phyloP scores from a whole-genome alignment of 2,113 vertebrate species.

The Brachionichthys hirsutus region DNA sequence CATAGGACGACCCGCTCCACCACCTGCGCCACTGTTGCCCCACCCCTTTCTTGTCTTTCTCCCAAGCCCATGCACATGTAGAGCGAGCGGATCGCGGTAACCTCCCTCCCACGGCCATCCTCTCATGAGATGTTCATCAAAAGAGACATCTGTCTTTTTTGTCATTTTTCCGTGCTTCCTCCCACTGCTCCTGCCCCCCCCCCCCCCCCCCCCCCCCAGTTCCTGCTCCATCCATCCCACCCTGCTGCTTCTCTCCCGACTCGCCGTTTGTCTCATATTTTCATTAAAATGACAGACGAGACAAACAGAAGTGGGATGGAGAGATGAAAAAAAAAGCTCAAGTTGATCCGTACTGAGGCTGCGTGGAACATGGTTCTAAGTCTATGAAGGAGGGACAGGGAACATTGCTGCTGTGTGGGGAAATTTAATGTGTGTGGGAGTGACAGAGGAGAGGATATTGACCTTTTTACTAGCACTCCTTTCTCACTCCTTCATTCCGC shows the following conservation, averaged over 20 bases:
- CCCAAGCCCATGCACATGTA: conserved; percentile 13
- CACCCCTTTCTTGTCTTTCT: conserved; percentile 13
- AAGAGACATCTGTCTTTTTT: conserved; percentile 24
- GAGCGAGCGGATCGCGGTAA: conserved; percentile 43
- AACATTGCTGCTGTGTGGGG: background rate
- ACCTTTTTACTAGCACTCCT: conserved; percentile 54
- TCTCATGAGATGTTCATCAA: conserved; percentile 47
- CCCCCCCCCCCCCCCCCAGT: background rate
- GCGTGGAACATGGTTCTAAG: conserved; percentile 7
- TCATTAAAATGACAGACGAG: conserved; percentile 53
- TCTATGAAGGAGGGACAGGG: conserved; percentile 6
- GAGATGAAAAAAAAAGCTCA: conserved; percentile 29
- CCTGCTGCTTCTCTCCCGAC: conserved; percentile 3
- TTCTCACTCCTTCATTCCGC: conserved; percentile 24
- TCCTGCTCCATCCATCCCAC: background rate
- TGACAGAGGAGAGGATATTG: conserved; percentile 36
- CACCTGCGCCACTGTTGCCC: too few relatives aligned
- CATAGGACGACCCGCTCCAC: too few relatives aligned
- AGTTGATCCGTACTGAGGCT: conserved; percentile 12
- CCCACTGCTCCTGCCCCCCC: background rate
- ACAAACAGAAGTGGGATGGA: conserved; percentile 4
- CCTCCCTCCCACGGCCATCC: conserved; percentile 24
- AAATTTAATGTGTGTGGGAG: conserved; percentile 45
- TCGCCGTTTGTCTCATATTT: conserved; percentile 24
- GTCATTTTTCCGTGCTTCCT: background rate